These are phyloP conservation scores for Digitonthophagus gazella DNA, from an alignment of 2,888 invertebrate genomes.

Conservation along the genomic window DNA sequence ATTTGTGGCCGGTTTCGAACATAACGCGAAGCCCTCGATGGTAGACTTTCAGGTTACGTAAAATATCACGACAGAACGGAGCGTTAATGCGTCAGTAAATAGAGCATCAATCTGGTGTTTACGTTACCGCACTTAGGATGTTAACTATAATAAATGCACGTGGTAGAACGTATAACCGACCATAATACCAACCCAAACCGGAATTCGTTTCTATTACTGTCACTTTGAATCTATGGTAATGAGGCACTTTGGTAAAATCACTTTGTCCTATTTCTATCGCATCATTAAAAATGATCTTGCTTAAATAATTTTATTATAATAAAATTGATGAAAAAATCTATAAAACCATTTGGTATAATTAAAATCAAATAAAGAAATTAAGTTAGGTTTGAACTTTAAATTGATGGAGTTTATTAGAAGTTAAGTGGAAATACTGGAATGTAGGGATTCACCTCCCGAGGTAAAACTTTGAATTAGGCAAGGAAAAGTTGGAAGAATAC, in stretches of 20 bases:
- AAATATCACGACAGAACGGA: background rate
- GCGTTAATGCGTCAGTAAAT: background rate
- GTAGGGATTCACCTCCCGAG: background rate
- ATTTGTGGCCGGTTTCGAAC: background rate
- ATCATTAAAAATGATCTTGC: too few relatives aligned
- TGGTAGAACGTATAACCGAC: background rate
- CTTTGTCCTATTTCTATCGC: background rate
- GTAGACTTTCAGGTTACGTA: background rate
- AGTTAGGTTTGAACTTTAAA: background rate
- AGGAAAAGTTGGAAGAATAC: background rate
- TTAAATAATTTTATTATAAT: too few relatives aligned
- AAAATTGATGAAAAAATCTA: too few relatives aligned
- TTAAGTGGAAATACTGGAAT: background rate
- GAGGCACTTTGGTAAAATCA: background rate
- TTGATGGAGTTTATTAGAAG: background rate
- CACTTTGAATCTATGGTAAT: background rate
- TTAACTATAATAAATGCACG: background rate
- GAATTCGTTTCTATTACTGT: background rate
- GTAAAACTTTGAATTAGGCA: background rate
- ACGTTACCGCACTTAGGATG: background rate
- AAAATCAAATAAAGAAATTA: too few relatives aligned
- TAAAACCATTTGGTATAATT: too few relatives aligned
- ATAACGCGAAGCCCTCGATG: background rate
- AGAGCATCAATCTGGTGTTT: background rate
- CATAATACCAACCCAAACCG: background rate